phyloP scores from a whole-genome alignment of 2,113 vertebrate species.

The Gymnobelideus leadbeateri region DNA sequence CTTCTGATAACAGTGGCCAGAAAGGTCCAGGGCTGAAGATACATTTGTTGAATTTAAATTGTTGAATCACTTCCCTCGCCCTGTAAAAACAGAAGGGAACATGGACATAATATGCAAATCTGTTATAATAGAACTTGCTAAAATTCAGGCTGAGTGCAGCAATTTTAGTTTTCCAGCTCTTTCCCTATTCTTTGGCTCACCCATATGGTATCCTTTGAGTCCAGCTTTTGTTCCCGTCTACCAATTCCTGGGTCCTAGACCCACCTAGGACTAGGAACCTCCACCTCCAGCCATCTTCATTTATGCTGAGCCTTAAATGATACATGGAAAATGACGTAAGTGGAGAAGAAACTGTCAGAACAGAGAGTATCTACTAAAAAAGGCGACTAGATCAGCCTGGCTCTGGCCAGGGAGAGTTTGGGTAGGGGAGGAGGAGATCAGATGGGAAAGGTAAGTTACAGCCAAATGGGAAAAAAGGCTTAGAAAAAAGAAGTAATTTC shows the following conservation, averaged over 20 bases:
- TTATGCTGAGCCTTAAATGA: neutral
- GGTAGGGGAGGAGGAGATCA: neutral
- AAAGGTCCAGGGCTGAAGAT: neutral
- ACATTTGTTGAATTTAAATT: neutral
- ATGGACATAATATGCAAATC: neutral
- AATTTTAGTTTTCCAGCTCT: neutral
- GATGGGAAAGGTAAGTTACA: neutral
- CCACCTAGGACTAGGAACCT: neutral
- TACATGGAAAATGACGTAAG: neutral
- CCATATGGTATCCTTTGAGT: neutral
- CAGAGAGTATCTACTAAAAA: neutral
- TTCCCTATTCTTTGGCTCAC: neutral
- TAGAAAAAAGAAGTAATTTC: neutral
- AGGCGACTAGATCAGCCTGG: neutral
- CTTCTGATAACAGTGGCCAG: neutral
- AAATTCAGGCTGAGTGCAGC: neutral
- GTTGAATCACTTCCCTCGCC: neutral
- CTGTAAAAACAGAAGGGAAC: neutral
- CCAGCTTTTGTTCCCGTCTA: neutral
- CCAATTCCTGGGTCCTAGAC: neutral
- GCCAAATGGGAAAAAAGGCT: neutral
- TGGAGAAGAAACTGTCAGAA: neutral
- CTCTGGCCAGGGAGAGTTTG: neutral
- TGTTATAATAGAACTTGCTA: neutral
- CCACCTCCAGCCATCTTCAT: neutral